A percentile compares a stretch with the other conserved stretches of the same genome.
Conservation (phyloP, 2,113 vertebrate genomes). For the Poeciliopsis prolifica region DNA sequence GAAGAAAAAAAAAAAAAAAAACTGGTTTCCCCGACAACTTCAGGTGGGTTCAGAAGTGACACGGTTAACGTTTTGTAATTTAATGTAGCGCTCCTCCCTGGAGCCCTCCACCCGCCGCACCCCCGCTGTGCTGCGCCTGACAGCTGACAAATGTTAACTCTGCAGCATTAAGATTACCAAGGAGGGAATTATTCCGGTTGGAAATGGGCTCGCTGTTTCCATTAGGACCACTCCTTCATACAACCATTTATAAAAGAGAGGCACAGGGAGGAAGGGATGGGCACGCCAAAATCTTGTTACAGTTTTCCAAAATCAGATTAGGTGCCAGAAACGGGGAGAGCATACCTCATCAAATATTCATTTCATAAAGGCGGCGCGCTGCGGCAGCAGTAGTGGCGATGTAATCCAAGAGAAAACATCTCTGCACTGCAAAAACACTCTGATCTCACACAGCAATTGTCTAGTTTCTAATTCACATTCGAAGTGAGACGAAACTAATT, state of each 20-base stretch:
- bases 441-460: too few relatives aligned
- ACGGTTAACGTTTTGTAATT: constrained; percentile 64
- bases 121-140: constrained; percentile 56
- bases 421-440: constrained; percentile 1
- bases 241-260: constrained; percentile 73
- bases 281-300: constrained; percentile 82
- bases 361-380: constrained; percentile 78
- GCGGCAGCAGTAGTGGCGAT: constrained; percentile 19
- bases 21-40: constrained; percentile 56
- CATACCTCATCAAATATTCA: constrained; percentile 85
- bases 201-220: constrained; percentile 79
- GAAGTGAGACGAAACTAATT: too few relatives aligned
- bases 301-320: constrained; percentile 82
- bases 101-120: constrained; percentile 27
- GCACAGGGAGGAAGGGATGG: constrained; percentile 41
- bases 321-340: constrained; percentile 72
- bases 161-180: constrained; percentile 79
- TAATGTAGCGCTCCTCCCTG: constrained; percentile 52
- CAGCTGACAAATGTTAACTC: constrained; percentile 82
- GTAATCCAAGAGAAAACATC: constrained; percentile 9
- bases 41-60: constrained; percentile 50
- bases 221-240: constrained; percentile 79
- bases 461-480: too few relatives aligned
- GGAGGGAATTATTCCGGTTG: constrained; percentile 78
- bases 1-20: constrained; percentile 14